These are phyloP conservation scores for Micrasema longulum DNA, from an alignment of 1,140 invertebrate genomes.

Conservation along the genomic window DNA sequence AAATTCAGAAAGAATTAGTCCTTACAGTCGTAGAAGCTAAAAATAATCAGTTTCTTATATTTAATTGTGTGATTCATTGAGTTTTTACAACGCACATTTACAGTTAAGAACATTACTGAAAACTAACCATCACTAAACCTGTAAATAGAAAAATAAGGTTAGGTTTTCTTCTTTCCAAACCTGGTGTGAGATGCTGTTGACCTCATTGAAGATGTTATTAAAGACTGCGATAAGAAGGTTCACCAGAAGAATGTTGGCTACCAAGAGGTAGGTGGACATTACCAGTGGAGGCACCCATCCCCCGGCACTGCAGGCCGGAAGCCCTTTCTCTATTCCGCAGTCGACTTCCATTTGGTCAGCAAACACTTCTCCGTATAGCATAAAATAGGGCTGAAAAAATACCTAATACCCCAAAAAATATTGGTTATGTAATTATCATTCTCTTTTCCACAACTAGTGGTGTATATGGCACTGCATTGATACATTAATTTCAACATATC, in stretches of 20 bases:
- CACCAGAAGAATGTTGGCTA: constrained; percentile 96
- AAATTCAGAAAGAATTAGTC: too few species aligned
- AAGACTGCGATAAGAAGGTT: constrained; percentile 98
- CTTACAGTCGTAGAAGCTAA: too few species aligned
- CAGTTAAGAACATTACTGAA: constrained; percentile 11
- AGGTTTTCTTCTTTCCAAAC: constrained; percentile 58
- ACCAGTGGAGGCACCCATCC: constrained; percentile 94
- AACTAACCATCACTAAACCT: neutral
- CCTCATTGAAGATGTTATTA: constrained; percentile 98
- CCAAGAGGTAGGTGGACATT: constrained; percentile 95
- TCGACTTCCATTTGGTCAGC: constrained; percentile 90
- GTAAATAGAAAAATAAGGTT: constrained; percentile 8
- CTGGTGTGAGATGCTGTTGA: constrained; percentile 94
- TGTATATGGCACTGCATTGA: too few species aligned
- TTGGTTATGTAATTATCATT: too few species aligned
- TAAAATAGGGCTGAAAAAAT: constrained; percentile 97
- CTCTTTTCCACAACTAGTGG: too few species aligned
- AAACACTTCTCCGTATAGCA: constrained; percentile 98
- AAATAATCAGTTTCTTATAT: too few species aligned
- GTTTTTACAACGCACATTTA: too few species aligned
- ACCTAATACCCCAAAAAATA: too few species aligned
- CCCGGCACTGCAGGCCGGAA: constrained; percentile 83
- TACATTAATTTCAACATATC: too few species aligned
- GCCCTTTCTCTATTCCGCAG: constrained; percentile 76
- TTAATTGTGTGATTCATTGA: too few species aligned